Evolutionary conservation across 2,113 vertebrate genomes (phyloP), one percentile per base, ranked within the genome.

Genomic region (Tenebrosternarchus preto): DNA sequence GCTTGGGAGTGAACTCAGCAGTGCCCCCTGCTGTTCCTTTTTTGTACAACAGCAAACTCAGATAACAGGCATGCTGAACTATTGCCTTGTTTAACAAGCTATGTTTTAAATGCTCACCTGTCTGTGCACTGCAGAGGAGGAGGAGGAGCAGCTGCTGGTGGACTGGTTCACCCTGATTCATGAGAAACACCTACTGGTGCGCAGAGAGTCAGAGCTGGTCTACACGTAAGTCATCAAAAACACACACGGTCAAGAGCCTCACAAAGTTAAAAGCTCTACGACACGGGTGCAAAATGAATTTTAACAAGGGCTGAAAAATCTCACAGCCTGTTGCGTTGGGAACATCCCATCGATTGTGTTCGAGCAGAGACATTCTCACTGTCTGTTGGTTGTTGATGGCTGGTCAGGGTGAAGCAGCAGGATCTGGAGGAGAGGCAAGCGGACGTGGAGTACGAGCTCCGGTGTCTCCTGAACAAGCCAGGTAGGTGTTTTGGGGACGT

Each of bases 111-210:
- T 25, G 25, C 22, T 50, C 1, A 1, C 50, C 33, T 81, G 8
- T 8, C n/a, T 82, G 15, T 82, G 73, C 70, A 29, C 6, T 81
- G 81, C 90, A 98, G 97, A 96, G 83, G 93, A 92, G 82, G 94
- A 93, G 1, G 98, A 99, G 83, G 97, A 99, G 33, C 90, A 82
- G 84, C 87, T 99, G 83, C 89, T 99, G 90, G 96, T 98, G 63
- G 98, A 98, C 87, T 99, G 98, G 98, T 99, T 99, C 91, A 97
- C 93, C 74, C 94, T 99, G 67, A 99, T 99, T 88, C 97, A 99
- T 0, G 95, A 99, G 88, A 99, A 99, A 87, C 97, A 99, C 81
- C 92, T 96, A 82, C 90, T 99, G 73, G 95, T 99, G 56, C 93
- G 98, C 25, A 90, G 96, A 0, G 98, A 99, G 83, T 97, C 96